Base-by-base conservation (phyloP, 2,888 invertebrate genomes). In the Cheilosia pagana region DNA sequence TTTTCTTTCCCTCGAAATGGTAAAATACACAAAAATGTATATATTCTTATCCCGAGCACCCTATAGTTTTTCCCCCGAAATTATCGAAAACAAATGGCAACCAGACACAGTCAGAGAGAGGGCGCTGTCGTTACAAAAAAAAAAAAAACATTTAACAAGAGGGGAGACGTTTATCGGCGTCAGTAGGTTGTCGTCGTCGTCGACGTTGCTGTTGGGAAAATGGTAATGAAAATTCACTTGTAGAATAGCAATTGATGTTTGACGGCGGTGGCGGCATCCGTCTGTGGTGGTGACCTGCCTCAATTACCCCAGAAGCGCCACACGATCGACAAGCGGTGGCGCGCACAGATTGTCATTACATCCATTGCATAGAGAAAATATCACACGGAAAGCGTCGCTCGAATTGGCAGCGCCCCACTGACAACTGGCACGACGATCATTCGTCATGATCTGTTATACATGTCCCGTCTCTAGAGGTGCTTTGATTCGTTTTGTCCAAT, bases 151-250 rank as follows among this genome's bases (percentile, higher is more conserved):
- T n/a, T n/a, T 16, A 43, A 31, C 5, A 48, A 28, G 41, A 62
- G 70, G 70, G 70, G 81, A 75, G 62, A 68, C 68, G 23, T 45
- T 21, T 57, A 41, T 16, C 63, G 48, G 14, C 74, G 63, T 48
- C 74, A n/a, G n/a, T n/a, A n/a, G n/a, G n/a, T n/a, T n/a, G 45
- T 63, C 35, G 23, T 16, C 31, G 19, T 25, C 41, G 62, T 72
- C 55, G 10, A 10, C 16, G 28, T 28, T 14, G 28, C 6, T 21
- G 68, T 7, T 12, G 43, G 67, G 59, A 35, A 62, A 82, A 68
- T 78, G 78, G 43, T 74, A 67, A 78, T 68, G 72, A 83, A 78
- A 83, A 83, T 43, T 68, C 82, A 83, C 67, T 83, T 78, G 82
- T 74, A 62, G 78, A 83, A 78, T 72, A 78, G 78, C 62, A 78